phyloP scores from a whole-genome alignment of 2,888 invertebrate genomes.

The Leptinotarsa haldemani region DNA sequence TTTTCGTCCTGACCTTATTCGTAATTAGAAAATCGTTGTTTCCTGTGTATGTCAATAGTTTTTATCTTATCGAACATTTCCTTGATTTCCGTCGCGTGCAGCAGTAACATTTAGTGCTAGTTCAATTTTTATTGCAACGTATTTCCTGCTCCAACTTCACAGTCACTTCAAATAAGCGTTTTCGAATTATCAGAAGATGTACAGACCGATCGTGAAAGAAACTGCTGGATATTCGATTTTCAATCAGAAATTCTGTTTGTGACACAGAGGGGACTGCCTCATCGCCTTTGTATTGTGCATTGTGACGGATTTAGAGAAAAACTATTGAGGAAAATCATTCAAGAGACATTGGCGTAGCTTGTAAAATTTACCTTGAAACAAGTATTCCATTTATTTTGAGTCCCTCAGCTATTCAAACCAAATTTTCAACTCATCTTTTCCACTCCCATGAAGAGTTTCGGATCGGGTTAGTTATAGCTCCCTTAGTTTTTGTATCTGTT shows the following conservation, averaged over 20 bases:
- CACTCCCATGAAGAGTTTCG: too few species aligned
- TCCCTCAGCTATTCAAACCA: too few species aligned
- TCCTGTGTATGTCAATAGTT: background rate
- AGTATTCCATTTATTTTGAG: too few species aligned
- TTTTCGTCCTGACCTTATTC: background rate
- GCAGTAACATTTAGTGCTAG: background rate
- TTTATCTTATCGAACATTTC: slow-evolving; percentile 1
- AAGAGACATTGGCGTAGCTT: background rate
- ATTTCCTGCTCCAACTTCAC: background rate
- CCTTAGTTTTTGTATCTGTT: too few species aligned
- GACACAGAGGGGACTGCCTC: background rate
- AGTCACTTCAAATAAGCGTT: background rate
- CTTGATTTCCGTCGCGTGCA: background rate
- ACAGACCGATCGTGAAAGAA: background rate
- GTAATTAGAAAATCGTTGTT: background rate
- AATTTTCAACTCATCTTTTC: too few species aligned
- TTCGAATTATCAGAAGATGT: background rate
- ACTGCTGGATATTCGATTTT: background rate
- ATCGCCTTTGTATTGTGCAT: background rate
- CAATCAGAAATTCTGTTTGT: background rate
- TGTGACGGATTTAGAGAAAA: background rate
- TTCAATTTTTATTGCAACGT: slow-evolving; percentile 1
- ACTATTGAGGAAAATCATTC: background rate
- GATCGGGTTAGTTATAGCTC: too few species aligned
- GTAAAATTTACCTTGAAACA: too few species aligned